These are phyloP conservation scores for Cydia splendana DNA, from an alignment of 1,140 invertebrate species.

Conservation along the genomic window DNA sequence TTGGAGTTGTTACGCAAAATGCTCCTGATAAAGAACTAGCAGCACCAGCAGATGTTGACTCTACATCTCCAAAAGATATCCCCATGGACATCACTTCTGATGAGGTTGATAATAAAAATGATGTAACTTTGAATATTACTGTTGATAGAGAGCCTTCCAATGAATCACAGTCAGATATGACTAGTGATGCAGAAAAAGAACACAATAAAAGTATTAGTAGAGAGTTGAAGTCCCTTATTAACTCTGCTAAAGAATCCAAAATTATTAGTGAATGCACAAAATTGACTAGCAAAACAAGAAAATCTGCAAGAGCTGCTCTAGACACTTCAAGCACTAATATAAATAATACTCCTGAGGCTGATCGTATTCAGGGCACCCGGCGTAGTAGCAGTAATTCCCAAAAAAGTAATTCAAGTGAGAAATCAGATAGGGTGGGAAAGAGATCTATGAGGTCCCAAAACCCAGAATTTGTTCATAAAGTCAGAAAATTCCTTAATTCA, in stretches of 20 bases:
- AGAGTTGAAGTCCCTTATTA: slow-evolving; percentile 74
- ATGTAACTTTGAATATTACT: slow-evolving; percentile 38
- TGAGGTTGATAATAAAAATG: slow-evolving; percentile 34
- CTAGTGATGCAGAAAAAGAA: slow-evolving; percentile 63
- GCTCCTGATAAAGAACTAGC: background rate
- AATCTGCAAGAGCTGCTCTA: slow-evolving; percentile 58
- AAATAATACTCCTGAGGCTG: slow-evolving; percentile 54
- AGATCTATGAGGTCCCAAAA: slow-evolving; percentile 80
- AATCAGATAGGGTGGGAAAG: slow-evolving; percentile 64
- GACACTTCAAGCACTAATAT: slow-evolving; percentile 57
- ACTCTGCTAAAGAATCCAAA: slow-evolving; percentile 77
- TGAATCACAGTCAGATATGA: slow-evolving; percentile 56
- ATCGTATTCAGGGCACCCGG: slow-evolving; percentile 55
- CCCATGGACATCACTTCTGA: background rate
- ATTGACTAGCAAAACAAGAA: slow-evolving; percentile 71
- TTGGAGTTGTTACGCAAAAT: background rate
- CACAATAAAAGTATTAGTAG: slow-evolving; percentile 72
- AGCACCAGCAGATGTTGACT: slow-evolving; percentile 5
- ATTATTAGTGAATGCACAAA: slow-evolving; percentile 78
- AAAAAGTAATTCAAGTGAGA: slow-evolving; percentile 66
- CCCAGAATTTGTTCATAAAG: slow-evolving; percentile 81
- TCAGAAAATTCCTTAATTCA: slow-evolving; percentile 79
- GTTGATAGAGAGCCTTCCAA: slow-evolving; percentile 52
- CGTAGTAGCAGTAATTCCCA: slow-evolving; percentile 68
- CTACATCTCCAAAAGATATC: slow-evolving; percentile 19